phyloP scores from a whole-genome alignment of 2,888 invertebrate species.

The Steinernema carpocapsae region DNA sequence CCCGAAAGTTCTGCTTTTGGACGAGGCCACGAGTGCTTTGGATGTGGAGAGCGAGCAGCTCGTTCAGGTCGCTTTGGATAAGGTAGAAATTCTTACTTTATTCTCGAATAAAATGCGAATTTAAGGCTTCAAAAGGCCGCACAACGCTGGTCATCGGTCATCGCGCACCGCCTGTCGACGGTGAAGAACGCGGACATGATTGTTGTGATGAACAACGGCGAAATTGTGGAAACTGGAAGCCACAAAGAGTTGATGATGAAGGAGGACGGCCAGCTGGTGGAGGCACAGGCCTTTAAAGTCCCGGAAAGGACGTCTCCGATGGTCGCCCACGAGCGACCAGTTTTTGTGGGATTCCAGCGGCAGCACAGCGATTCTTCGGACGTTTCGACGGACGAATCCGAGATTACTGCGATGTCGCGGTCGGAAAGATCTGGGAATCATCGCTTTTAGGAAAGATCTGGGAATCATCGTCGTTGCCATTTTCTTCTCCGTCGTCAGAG shows the following conservation, averaged over 20 bases:
- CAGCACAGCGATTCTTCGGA: slow-evolving; percentile 30
- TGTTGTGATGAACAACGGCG: slow-evolving; percentile 70
- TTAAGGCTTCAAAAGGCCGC: slow-evolving; percentile 67
- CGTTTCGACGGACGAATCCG: slow-evolving; percentile 28
- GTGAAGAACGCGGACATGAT: slow-evolving; percentile 72
- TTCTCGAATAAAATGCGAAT: too few relatives aligned
- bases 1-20: slow-evolving; percentile 44
- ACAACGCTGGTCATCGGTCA: slow-evolving; percentile 72
- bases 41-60: slow-evolving; percentile 58
- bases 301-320: slow-evolving; percentile 13
- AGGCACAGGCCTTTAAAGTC: slow-evolving; percentile 40
- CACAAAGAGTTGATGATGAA: slow-evolving; percentile 76
- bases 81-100: too few relatives aligned
- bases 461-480: slow-evolving; percentile 68
- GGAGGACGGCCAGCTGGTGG: slow-evolving; percentile 75
- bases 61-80: not conserved
- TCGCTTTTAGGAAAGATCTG: not conserved
- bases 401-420: slow-evolving; percentile 24
- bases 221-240: slow-evolving; percentile 76
- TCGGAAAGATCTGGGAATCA: not conserved
- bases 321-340: not conserved
- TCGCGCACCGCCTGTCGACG: slow-evolving; percentile 72
- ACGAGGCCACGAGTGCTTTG: slow-evolving; percentile 70
- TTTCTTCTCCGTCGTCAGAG: slow-evolving; percentile 69
- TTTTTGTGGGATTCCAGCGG: slow-evolving; percentile 20